These are phyloP conservation scores for Aleiodes testaceus DNA, from an alignment of 2,888 invertebrate species.

Conservation along the genomic window DNA sequence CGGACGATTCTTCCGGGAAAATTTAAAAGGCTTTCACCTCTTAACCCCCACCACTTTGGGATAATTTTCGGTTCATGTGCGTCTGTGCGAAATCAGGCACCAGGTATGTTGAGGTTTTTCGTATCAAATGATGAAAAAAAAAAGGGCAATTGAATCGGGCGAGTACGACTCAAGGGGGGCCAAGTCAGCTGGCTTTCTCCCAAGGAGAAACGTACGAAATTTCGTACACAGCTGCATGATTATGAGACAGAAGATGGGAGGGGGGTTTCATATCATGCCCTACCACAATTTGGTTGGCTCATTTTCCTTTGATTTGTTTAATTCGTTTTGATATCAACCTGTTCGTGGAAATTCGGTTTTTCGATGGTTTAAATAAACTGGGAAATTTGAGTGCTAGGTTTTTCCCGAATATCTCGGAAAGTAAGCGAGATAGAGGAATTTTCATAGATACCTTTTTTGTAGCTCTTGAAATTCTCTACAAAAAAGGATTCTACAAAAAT, in stretches of 20 bases:
- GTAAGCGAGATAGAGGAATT: too few relatives aligned
- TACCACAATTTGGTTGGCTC: neutral
- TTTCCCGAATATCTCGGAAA: too few relatives aligned
- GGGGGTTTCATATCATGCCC: neutral
- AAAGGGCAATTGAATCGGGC: constrained; percentile 6
- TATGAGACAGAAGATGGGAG: neutral
- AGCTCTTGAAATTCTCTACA: too few relatives aligned
- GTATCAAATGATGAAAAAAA: neutral
- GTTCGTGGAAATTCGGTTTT: neutral
- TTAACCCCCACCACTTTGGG: too few relatives aligned
- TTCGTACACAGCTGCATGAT: constrained; percentile 8
- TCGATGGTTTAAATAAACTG: too few relatives aligned
- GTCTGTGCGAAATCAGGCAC: neutral
- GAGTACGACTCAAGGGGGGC: neutral
- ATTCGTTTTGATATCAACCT: neutral
- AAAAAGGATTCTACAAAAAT: too few relatives aligned
- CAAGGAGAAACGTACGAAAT: neutral
- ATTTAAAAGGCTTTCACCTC: too few relatives aligned
- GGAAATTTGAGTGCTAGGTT: too few relatives aligned
- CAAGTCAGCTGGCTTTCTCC: constrained; percentile 9
- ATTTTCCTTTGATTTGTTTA: neutral
- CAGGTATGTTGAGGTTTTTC: neutral
- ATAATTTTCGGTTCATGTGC: too few relatives aligned
- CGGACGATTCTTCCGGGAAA: neutral
- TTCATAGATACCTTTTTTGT: too few relatives aligned